Percentiles rank a stretch among this genome's conserved stretches.
Conservation (phyloP, 1,140 invertebrate genomes). For the Apis dorsata region DNA sequence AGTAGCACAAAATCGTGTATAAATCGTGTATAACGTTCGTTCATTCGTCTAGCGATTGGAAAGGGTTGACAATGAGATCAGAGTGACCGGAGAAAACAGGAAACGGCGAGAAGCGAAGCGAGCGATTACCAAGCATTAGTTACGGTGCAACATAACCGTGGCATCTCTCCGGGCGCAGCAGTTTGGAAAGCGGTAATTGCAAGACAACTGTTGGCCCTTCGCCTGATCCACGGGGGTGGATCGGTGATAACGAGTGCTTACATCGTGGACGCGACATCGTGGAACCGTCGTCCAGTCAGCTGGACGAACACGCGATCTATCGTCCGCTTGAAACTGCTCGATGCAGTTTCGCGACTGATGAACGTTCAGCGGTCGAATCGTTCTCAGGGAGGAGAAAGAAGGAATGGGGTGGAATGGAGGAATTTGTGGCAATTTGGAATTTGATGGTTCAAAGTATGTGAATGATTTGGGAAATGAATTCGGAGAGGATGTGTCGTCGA, state of each 20-base stretch:
- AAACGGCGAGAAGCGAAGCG: conserved; percentile 37
- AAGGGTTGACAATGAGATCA: conserved; percentile 4
- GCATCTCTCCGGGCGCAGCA: conserved; percentile 24
- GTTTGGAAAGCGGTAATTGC: conserved; percentile 48
- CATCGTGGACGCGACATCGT: conserved; percentile 42
- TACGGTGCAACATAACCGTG: conserved; percentile 23
- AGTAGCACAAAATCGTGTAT: background rate
- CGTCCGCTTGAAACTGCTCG: conserved; percentile 42
- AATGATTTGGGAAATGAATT: too few species aligned
- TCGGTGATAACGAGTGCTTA: conserved; percentile 48
- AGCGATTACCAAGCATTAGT: conserved; percentile 47
- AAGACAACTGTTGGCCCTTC: conserved; percentile 48
- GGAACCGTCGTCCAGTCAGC: conserved; percentile 53
- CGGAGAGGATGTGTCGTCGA: too few species aligned
- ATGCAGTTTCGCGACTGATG: conserved; percentile 20
- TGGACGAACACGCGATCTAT: conserved; percentile 48
- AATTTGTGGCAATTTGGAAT: background rate
- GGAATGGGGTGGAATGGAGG: too few species aligned
- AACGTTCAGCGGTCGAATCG: conserved; percentile 7
- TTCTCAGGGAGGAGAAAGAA: background rate
- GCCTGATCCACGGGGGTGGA: conserved; percentile 22
- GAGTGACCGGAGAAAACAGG: conserved; percentile 33
- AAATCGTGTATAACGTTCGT: conserved; percentile 11
- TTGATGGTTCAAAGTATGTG: too few species aligned
- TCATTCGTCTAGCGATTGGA: conserved; percentile 8